Evolutionary conservation across 1,140 invertebrate genomes (phyloP), one percentile per base, ranked within the genome.

Genomic region (Delia radicum): DNA sequence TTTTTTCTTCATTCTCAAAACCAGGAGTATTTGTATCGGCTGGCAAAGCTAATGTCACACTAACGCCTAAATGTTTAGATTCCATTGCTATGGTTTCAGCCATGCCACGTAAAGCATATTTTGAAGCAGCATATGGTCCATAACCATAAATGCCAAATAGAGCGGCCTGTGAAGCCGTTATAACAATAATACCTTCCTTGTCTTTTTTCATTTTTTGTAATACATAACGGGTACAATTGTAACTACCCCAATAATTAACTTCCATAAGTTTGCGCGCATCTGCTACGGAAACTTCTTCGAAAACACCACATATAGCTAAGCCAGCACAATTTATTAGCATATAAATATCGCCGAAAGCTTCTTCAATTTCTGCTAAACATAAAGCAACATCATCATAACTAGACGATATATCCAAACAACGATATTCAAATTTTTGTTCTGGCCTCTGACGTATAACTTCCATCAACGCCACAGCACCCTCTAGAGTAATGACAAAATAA

Each of bases 11-110:
- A 78, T 91, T 89, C 71, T 90, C 91, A 87, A 96, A 98, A 24
- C 98, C 98, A 42, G 98, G 97, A 2, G 98, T 99, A 83, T 99
- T 95, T 1, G 98, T 99, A 82, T 99, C 98, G 7, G 98, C 95
- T 26, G 98, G 98, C 80, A 95, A 91, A 5, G 93, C 90, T 3
- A 99, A 80, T 0, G 96, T 99, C 0, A 99, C 91, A 31, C 90
- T 90, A 0, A 99, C 91, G 80, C 94, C 92, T 78, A 95, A 92
- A 1, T 93, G 92, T 69, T 92, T 90, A 3, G 95, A 83, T 89
- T 99, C 98, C 96, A 98, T 98, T 26, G 93, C 89, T 26, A 99
- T 87, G 73, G 94, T 91, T 85, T 99, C 97, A 6, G 97, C 97
- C 77, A 99, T 91, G 7, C 97, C 98, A 76, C 96, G 89, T 3